phyloP scores from a whole-genome alignment of 1,140 invertebrate genomes.

The Dryas iulia region DNA sequence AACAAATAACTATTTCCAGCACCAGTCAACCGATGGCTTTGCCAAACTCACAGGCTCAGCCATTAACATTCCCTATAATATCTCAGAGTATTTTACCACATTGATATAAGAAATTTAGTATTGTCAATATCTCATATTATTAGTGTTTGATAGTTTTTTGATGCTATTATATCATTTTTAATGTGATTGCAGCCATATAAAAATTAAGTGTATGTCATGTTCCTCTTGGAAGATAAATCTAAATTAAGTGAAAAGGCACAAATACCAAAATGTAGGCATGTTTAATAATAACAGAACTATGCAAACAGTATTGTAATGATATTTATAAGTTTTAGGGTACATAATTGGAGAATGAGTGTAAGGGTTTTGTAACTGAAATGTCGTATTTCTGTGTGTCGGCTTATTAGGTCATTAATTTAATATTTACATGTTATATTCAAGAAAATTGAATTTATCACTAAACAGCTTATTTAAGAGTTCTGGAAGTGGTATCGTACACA shows the following conservation, averaged over 20 bases:
- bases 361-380: background rate
- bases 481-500: too few relatives aligned
- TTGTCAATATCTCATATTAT: background rate
- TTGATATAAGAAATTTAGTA: constrained; percentile 26
- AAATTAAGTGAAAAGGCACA: background rate
- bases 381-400: background rate
- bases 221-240: background rate
- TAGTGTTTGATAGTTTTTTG: background rate
- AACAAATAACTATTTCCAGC: constrained; percentile 72
- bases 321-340: background rate
- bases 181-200: background rate
- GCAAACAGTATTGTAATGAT: background rate
- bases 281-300: background rate
- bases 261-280: background rate
- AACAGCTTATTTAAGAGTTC: background rate
- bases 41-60: constrained; percentile 67
- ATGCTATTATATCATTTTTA: background rate
- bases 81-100: constrained; percentile 74
- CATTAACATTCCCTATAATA: constrained; percentile 74
- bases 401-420: background rate
- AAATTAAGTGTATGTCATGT: background rate
- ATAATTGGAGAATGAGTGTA: background rate
- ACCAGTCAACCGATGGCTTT: constrained; percentile 73
- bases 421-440: background rate
- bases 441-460: background rate